Evolutionary conservation across 2,113 vertebrate species (phyloP), one percentile per base, ranked within the genome.

Genomic region (Anoura caudifer): DNA sequence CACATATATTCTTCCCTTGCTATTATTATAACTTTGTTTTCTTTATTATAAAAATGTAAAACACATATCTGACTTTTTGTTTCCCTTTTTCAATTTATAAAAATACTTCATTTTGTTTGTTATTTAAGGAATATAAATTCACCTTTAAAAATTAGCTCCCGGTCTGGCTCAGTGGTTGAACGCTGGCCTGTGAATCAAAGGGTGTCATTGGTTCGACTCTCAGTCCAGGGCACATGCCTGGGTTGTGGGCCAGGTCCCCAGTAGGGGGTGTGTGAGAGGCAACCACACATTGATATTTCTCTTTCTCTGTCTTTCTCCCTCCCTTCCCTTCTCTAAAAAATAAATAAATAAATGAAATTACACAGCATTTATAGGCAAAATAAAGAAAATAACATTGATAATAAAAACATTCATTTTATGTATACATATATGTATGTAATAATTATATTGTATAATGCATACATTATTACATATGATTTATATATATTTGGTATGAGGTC

Each of bases 21-120:
- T 80, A 73, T 73, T 73, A 89, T 88, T 73, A 89, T 84, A 80
- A 79, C 63, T 16, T 88, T 67, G n/a, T 67, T 90, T 73, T 81
- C 45, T 14, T 0, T 13, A 54, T 77, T 47, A 82, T 81, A 82
- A 92, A 81, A 54, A 14, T 85, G 41, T 85, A 33, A 72, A 82
- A 94, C 22, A 12, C 15, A 59, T n/a, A 56, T 10, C 70, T 85
- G 1, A 65, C 19, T 91, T 86, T 90, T 90, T 92, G 28, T 43
- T 75, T 88, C 45, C 4, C 26, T 41, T 83, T 61, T 76, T 88
- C 31, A 76, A 67, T 83, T 81, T 84, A 10, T 41, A 2, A 86
- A 73, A 11, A 8, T 0, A 4, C 41, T n/a, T 56, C 22, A 56
- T 67, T 97, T 82, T 88, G 28, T 8, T 76, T 87, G 8, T 65